Base-by-base conservation (phyloP, 2,888 invertebrate species). In the Drosophila heteroneura region DNA sequence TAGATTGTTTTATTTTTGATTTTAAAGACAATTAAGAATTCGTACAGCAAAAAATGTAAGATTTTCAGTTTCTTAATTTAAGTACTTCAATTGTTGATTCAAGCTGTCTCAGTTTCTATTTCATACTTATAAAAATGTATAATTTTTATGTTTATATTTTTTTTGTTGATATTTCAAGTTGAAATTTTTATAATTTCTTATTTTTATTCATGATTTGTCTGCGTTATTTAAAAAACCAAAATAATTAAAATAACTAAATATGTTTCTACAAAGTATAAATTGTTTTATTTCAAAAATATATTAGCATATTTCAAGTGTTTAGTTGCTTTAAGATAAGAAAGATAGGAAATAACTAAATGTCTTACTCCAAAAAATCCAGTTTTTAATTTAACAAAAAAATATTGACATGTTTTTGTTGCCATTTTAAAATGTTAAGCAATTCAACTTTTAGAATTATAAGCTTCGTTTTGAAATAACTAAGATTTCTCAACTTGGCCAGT, bases 1-100 rank as follows among this genome's bases (percentile, higher is more conserved):
- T 44, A 0, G 3, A n/a, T 44, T n/a, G 12, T 1, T 3, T 0
- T 0, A 44, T 12, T 6, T 1, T 6, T 6, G 3, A 3, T 3
- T 44, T 44, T 7, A 44, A 22, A 22, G 1, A 22, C 14, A 22
- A 14, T 14, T 14, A 22, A 14, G 0, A 14, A 44, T 44, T 22
- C 22, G 22, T 0, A 1, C 12, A 22, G 6, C 3, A 22, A 14
- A 14, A 12, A 12, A 22, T 22, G 0, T 1, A 22, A 22, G 6
- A 44, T 1, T 22, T 22, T 14, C 1, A 22, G 14, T 22, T 14
- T 2, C 22, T 22, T 47, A 14, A 22, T 47, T 47, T 14, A 2
- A 14, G 22, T 14, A 14, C 14, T 6, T 47, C 22, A 47, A 47
- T 7, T 47, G 7, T 47, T 47, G 0, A 14, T 22, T 22, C 4